Base-by-base conservation (phyloP, 1,140 invertebrate genomes). In the Aporrectodea caliginosa region DNA sequence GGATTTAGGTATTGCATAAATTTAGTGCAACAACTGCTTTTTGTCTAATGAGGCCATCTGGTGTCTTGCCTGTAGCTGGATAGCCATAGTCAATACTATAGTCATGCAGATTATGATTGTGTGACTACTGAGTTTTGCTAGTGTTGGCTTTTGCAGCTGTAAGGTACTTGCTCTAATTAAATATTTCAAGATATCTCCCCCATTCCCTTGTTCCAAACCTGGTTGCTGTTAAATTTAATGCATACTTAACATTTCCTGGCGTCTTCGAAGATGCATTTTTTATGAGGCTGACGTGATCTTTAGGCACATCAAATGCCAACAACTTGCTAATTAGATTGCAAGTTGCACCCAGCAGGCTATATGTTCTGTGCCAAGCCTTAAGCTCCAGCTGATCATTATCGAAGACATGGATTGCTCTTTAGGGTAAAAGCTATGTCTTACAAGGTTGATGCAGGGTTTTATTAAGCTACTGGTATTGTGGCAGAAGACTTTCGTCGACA, bases 401-500 rank as follows among this genome's bases (percentile, higher is more conserved):
- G 6, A 58, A 58, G 43, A 12, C 43, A 58, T 58, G 6, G 43
- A 6, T 22, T 22, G n/a, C n/a, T n/a, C n/a, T n/a, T n/a, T n/a
- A n/a, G n/a, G n/a, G n/a, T n/a, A n/a, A n/a, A n/a, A n/a, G n/a
- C 43, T 22, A 22, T 58, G 43, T 58, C 6, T 58, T 58, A 12
- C 22, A 58, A 12, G 43, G 43, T 12, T 58, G 22, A 12, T 58
- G 6, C 22, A 58, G 6, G 43, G 43, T 12, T 58, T 22, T 58
- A 22, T 58, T 58, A 58, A 22, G 22, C 6, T 58, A 6, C 22
- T 22, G 6, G 22, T 58, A 6, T 58, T 22, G 6, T 22, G 22
- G 43, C 43, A 58, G 43, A 58, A 58, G 43, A 58, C 43, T 58
- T 58, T n/a, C n/a, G n/a, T n/a, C n/a, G n/a, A n/a, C n/a, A n/a